Evolutionary conservation across 2,888 invertebrate species (phyloP).

Genomic region (Melolontha melolontha): DNA sequence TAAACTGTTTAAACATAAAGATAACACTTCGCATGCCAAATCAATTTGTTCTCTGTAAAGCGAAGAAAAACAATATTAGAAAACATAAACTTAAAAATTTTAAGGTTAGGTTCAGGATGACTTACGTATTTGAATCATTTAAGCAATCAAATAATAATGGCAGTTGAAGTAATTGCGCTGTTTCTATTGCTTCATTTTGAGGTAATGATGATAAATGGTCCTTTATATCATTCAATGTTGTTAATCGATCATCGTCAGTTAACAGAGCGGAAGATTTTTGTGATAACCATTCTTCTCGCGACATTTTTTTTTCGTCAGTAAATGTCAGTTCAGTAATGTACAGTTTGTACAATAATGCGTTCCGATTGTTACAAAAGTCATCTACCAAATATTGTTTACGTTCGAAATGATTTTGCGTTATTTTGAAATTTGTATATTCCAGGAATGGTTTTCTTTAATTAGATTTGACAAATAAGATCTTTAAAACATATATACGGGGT

Average conservation of each 20-base stretch:
- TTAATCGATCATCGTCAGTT: slow-evolving; percentile 64
- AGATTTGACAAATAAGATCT: too few species aligned
- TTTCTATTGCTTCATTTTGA: slow-evolving; percentile 62
- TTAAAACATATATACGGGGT: too few species aligned
- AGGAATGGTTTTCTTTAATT: too few species aligned
- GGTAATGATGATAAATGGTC: slow-evolving; percentile 63
- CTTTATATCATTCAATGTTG: slow-evolving; percentile 66
- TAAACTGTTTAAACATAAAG: slow-evolving; percentile 74
- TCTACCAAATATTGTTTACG: too few species aligned
- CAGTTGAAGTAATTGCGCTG: slow-evolving; percentile 67
- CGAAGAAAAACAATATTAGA: slow-evolving; percentile 51
- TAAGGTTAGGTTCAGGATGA: slow-evolving; percentile 33
- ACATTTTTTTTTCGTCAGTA: slow-evolving; percentile 56
- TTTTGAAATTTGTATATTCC: too few species aligned
- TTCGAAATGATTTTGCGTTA: too few species aligned
- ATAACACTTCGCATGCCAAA: slow-evolving; percentile 75
- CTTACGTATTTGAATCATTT: slow-evolving; percentile 68
- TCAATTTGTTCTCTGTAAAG: slow-evolving; percentile 70
- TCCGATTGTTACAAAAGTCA: too few species aligned
- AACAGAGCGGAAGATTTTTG: slow-evolving; percentile 65
- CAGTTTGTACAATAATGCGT: too few species aligned
- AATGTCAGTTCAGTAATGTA: too few species aligned
- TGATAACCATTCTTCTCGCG: slow-evolving; percentile 66
- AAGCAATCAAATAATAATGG: slow-evolving; percentile 75
- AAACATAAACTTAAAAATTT: neutral